These are phyloP conservation scores for Chinchilla lanigera DNA, from an alignment of 2,113 vertebrate species.

Conservation along the genomic window DNA sequence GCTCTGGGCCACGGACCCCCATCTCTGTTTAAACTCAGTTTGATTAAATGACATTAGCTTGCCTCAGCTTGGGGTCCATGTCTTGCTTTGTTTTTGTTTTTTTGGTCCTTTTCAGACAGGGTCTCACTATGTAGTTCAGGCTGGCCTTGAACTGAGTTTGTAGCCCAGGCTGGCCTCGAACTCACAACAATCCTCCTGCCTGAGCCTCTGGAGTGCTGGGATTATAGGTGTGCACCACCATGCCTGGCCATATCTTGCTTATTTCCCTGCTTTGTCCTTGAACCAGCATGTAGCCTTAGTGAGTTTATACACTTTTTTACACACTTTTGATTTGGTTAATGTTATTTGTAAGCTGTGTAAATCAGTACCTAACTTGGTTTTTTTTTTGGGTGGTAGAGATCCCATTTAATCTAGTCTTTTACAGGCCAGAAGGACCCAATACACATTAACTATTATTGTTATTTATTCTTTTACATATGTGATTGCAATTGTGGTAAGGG, in stretches of 20 bases:
- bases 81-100: background rate
- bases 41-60: constrained; percentile 13
- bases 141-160: too few species aligned
- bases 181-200: too few species aligned
- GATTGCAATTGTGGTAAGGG: background rate
- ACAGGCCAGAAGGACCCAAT: background rate
- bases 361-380: background rate
- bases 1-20: background rate
- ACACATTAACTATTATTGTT: background rate
- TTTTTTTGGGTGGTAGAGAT: background rate
- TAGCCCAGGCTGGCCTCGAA: too few species aligned
- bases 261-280: background rate
- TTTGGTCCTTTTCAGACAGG: too few species aligned
- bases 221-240: too few species aligned
- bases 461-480: background rate
- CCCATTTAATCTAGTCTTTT: background rate
- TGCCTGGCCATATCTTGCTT: background rate
- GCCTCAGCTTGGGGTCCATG: background rate
- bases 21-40: background rate
- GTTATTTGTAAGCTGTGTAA: background rate
- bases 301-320: background rate
- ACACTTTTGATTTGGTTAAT: background rate
- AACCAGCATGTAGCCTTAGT: background rate
- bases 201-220: too few species aligned
- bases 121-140: too few species aligned